These are phyloP conservation scores for Tinamus guttatus DNA, from an alignment of 2,113 vertebrate genomes.

Conservation along the genomic window DNA sequence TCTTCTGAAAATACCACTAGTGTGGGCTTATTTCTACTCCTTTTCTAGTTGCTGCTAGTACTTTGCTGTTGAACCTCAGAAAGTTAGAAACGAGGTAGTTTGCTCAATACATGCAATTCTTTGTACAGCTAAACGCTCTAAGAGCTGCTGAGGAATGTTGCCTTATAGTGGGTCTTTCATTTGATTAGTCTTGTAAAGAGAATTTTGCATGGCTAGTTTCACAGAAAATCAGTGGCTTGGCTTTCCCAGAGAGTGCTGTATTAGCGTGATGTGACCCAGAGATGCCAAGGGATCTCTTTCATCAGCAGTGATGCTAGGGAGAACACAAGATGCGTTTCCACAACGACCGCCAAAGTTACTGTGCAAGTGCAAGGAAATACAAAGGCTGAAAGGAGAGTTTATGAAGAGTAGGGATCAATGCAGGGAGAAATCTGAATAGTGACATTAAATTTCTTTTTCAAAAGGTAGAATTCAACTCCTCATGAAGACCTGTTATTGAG, in stretches of 20 bases:
- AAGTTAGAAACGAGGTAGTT: neutral
- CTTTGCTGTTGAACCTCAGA: neutral
- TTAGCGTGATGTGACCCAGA: conserved; percentile 30
- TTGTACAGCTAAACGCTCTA: neutral
- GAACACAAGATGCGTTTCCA: conserved; percentile 41
- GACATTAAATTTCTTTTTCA: neutral
- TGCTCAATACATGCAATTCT: neutral
- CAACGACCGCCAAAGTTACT: conserved; percentile 35
- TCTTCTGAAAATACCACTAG: neutral
- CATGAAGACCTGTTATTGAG: neutral
- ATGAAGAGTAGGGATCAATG: neutral
- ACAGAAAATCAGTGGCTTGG: conserved; percentile 1
- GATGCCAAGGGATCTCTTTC: conserved; percentile 64
- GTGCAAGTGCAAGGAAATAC: neutral
- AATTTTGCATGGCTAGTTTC: conserved; percentile 1
- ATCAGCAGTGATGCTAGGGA: neutral
- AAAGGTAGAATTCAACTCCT: neutral
- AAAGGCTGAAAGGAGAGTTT: conserved; percentile 19
- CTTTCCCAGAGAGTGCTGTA: conserved; percentile 1
- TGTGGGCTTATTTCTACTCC: neutral
- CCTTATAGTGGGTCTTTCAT: neutral
- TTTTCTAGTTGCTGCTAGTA: neutral
- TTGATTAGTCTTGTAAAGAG: neutral
- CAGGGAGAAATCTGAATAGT: neutral
- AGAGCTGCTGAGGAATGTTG: neutral